phyloP scores from a whole-genome alignment of 1,140 invertebrate genomes.

The Pteromalus puparum region DNA sequence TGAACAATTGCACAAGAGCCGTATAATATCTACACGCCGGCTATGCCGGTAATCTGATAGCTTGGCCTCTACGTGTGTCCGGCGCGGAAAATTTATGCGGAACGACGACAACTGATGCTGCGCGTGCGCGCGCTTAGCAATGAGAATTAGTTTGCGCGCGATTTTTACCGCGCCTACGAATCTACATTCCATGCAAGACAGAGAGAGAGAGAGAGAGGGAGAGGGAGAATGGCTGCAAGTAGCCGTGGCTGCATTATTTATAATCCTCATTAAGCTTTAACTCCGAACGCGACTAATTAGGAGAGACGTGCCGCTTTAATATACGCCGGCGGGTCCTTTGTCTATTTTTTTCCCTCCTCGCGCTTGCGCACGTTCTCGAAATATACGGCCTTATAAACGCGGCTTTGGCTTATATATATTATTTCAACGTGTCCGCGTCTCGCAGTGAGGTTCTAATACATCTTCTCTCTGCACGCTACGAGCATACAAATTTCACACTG shows the following conservation, averaged over 20 bases:
- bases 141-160: slow-evolving; percentile 46
- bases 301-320: slow-evolving; percentile 33
- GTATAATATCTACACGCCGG: neutral
- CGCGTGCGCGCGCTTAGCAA: slow-evolving; percentile 5
- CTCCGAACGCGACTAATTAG: slow-evolving; percentile 42
- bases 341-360: neutral
- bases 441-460: no score
- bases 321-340: slow-evolving; percentile 19
- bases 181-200: slow-evolving; percentile 47
- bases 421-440: no score
- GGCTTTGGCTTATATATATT: no score
- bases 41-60: slow-evolving; percentile 42
- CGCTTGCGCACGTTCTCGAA: neutral
- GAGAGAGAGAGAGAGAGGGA: neutral
- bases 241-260: slow-evolving; percentile 40
- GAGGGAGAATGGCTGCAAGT: neutral
- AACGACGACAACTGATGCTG: slow-evolving; percentile 5
- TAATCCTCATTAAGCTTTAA: slow-evolving; percentile 45
- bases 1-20: neutral
- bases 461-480: no score
- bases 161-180: slow-evolving; percentile 41
- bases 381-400: slow-evolving; percentile 13
- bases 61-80: slow-evolving; percentile 11
- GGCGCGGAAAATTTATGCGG: slow-evolving; percentile 36
- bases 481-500: no score